phyloP scores from a whole-genome alignment of 2,113 vertebrate genomes.

The Syrmaticus mikado region DNA sequence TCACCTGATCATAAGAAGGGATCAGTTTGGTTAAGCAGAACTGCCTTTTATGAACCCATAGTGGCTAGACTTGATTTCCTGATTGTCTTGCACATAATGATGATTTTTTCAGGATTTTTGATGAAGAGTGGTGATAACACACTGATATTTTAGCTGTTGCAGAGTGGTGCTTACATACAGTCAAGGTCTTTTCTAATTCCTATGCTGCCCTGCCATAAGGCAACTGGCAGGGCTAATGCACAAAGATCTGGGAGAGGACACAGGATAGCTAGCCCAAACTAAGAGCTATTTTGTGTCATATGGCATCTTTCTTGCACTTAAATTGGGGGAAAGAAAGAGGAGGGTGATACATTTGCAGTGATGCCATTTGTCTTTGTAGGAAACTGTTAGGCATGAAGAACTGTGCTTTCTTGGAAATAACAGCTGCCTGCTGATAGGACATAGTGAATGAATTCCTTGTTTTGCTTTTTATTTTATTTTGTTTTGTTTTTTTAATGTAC shows the following conservation, averaged over 20 bases:
- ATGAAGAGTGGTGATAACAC: background rate
- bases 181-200: background rate
- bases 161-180: background rate
- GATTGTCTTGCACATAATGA: too few species aligned
- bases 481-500: too few species aligned
- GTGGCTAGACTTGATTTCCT: too few species aligned
- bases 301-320: background rate
- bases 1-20: too few species aligned
- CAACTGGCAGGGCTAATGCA: background rate
- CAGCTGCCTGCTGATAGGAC: too few species aligned
- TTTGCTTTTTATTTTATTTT: too few species aligned
- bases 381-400: background rate
- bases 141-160: background rate
- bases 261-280: background rate
- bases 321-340: background rate
- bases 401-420: background rate
- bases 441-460: too few species aligned
- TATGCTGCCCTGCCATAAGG: background rate
- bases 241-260: background rate
- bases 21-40: too few species aligned
- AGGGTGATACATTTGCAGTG: background rate
- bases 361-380: background rate
- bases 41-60: too few species aligned
- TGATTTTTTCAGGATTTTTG: background rate
- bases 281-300: background rate